Percentiles rank a stretch among this genome's conserved stretches.
These are phyloP conservation scores for Lineus longissimus DNA, from an alignment of 1,140 invertebrate species.

Conservation along the genomic window DNA sequence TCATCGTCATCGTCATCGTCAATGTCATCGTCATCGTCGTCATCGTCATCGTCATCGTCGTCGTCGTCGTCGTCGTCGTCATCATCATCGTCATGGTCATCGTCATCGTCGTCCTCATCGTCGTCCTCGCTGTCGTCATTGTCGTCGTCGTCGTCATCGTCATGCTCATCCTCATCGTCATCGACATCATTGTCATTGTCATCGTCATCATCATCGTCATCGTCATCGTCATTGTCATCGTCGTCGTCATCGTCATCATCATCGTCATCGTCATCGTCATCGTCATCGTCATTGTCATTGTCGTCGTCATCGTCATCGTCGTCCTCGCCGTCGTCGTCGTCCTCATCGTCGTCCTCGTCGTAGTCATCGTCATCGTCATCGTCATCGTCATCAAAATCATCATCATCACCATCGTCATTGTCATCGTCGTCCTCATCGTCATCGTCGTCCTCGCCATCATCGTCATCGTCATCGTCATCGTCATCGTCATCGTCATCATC, in stretches of 20 bases:
- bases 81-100: conserved; percentile 14
- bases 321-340: not conserved
- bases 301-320: not conserved
- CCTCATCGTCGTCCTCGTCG: no score
- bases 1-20: conserved; percentile 15
- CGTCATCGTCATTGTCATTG: not conserved
- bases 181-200: conserved; percentile 1
- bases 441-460: conserved; percentile 7
- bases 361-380: no score
- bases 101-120: no score
- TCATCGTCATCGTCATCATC: conserved; percentile 8
- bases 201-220: not conserved
- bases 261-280: not conserved
- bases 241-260: not conserved
- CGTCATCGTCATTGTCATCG: conserved; percentile 9
- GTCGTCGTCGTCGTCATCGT: not conserved
- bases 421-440: no score
- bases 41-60: not conserved
- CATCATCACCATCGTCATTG: no score
- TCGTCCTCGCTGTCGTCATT: no score
- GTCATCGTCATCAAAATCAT: no score
- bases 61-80: conserved; percentile 2
- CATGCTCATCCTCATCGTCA: conserved; percentile 12
- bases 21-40: not conserved
- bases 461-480: not conserved